phyloP scores from a whole-genome alignment of 2,797 vertebrate genomes.

The Rachycentron canadum region DNA sequence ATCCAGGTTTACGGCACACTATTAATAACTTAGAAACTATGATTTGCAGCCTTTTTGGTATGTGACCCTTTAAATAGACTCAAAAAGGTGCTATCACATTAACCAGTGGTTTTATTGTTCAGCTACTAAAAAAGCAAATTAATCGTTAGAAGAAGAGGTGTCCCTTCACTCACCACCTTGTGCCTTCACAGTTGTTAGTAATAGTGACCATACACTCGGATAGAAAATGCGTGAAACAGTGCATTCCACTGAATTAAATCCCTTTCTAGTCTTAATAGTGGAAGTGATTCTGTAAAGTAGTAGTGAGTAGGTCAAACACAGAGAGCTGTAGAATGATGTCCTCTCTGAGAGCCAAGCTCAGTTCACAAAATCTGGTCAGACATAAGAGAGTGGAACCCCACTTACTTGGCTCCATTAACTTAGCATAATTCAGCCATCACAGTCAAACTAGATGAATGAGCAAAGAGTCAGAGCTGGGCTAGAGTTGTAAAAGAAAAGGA shows the following conservation, averaged over 20 bases:
- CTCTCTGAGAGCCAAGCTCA: slow-evolving; percentile 36
- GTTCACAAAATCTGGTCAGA: slow-evolving; percentile 51
- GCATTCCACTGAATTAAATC: slow-evolving; percentile 1
- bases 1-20: not conserved
- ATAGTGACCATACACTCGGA: not conserved
- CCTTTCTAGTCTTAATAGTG: not conserved
- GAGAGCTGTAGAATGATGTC: slow-evolving; percentile 31
- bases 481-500: slow-evolving; percentile 18
- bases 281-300: slow-evolving; percentile 31
- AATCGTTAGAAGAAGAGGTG: not conserved
- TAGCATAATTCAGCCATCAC: slow-evolving; percentile 77
- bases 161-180: not conserved
- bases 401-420: slow-evolving; percentile 66
- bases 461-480: slow-evolving; percentile 36
- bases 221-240: not conserved
- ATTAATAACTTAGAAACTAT: not conserved
- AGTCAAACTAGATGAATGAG: slow-evolving; percentile 60
- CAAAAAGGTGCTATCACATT: not conserved
- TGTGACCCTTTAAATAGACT: not conserved
- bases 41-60: not conserved
- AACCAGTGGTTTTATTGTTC: not conserved
- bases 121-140: not conserved
- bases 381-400: slow-evolving; percentile 47
- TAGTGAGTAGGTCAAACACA: slow-evolving; percentile 31
- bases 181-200: not conserved